These are phyloP conservation scores for Clinocottus analis DNA, from an alignment of 2,113 vertebrate species.

Conservation along the genomic window DNA sequence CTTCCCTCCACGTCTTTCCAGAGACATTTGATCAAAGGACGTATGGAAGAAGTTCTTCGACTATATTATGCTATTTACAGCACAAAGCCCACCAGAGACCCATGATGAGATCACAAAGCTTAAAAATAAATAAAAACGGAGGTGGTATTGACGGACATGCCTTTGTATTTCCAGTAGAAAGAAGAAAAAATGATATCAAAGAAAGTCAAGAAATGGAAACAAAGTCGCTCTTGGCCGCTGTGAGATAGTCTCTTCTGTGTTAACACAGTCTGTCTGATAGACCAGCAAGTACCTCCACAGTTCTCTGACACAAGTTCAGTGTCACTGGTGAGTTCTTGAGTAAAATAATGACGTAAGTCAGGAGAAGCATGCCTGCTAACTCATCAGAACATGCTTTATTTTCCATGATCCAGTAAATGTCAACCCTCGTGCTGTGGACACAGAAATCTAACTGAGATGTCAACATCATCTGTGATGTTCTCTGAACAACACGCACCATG, in stretches of 20 bases:
- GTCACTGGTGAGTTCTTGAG: not conserved
- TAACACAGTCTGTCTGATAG: not conserved
- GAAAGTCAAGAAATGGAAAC: not conserved
- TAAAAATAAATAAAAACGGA: not conserved
- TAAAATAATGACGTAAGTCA: slow-evolving; percentile 11
- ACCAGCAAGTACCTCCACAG: not conserved
- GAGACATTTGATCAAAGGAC: slow-evolving; percentile 52
- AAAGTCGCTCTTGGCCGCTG: not conserved
- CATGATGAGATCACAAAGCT: slow-evolving; percentile 23
- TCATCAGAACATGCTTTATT: not conserved
- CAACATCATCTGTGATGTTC: not conserved
- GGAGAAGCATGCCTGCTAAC: too few species aligned
- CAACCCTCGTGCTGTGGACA: not conserved
- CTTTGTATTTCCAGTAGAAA: not conserved
- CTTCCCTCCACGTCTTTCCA: not conserved
- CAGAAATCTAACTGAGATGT: not conserved
- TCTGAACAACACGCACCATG: not conserved
- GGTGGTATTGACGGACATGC: not conserved
- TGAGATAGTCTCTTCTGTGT: not conserved
- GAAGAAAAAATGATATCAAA: not conserved
- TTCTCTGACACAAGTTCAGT: not conserved
- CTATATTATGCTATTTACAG: slow-evolving; percentile 51
- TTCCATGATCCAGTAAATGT: too few species aligned
- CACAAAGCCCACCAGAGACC: not conserved
- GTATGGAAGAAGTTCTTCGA: slow-evolving; percentile 34